These are phyloP conservation scores for Heliothis peltigera DNA, from an alignment of 2,888 invertebrate species.

Conservation along the genomic window DNA sequence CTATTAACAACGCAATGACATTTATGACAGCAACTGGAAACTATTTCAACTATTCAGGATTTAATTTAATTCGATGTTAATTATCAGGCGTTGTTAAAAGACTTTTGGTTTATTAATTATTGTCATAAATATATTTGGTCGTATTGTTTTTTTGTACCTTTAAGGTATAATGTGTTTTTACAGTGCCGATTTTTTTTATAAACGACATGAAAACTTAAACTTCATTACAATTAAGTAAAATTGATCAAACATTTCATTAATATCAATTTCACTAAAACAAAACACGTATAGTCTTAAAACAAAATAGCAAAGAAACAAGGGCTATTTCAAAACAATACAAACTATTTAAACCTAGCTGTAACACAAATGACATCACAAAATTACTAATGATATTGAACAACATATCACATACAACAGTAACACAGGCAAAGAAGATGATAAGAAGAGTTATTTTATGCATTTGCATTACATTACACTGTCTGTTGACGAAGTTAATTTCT, in stretches of 20 bases:
- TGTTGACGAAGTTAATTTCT: slow-evolving; percentile 30
- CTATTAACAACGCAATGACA: slow-evolving; percentile 14
- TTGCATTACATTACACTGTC: slow-evolving; percentile 61
- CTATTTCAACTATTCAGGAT: slow-evolving; percentile 51
- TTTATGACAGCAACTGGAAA: slow-evolving; percentile 23
- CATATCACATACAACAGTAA: too few species aligned
- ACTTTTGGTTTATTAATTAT: slow-evolving; percentile 53
- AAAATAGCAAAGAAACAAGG: background rate
- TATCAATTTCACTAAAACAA: background rate
- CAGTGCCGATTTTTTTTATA: slow-evolving; percentile 10
- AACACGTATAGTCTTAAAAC: too few species aligned
- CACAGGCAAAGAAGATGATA: slow-evolving; percentile 20
- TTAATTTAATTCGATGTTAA: slow-evolving; percentile 54
- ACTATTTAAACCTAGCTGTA: slow-evolving; percentile 2
- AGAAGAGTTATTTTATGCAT: slow-evolving; percentile 15
- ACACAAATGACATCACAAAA: slow-evolving; percentile 27
- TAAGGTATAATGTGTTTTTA: slow-evolving; percentile 24
- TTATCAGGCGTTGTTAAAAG: slow-evolving; percentile 37
- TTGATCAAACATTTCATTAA: slow-evolving; percentile 9
- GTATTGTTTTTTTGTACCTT: slow-evolving; percentile 39
- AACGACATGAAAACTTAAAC: background rate
- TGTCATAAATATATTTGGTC: slow-evolving; percentile 59
- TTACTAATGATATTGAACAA: slow-evolving; percentile 12
- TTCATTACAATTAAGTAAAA: background rate
- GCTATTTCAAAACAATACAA: background rate